These are phyloP conservation scores for Caenorhabditis sp. DNA, from an alignment of 2,888 invertebrate genomes.

Conservation along the genomic window DNA sequence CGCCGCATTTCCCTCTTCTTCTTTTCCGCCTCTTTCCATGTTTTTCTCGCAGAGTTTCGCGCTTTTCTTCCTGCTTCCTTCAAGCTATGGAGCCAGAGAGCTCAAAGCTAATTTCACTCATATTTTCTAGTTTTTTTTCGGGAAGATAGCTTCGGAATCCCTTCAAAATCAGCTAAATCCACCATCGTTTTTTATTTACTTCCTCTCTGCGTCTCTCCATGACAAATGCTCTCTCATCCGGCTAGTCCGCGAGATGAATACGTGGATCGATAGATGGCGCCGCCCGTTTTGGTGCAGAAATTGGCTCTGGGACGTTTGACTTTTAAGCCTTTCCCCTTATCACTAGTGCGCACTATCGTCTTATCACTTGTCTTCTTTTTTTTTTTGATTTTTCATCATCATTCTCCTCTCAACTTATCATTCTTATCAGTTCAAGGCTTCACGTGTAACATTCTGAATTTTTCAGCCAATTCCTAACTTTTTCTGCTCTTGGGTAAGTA, in stretches of 20 bases:
- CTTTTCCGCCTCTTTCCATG: not conserved
- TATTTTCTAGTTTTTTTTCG: not conserved
- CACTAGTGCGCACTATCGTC: not conserved
- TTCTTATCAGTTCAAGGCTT: slow-evolving; percentile 10
- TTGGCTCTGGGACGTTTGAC: too few relatives aligned
- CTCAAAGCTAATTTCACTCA: too few relatives aligned
- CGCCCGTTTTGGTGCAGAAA: slow-evolving; percentile 26
- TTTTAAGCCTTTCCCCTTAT: not conserved
- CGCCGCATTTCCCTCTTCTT: slow-evolving; percentile 1
- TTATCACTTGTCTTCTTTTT: slow-evolving; percentile 20
- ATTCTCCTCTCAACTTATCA: slow-evolving; percentile 9
- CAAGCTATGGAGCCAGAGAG: too few relatives aligned
- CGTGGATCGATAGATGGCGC: slow-evolving; percentile 45
- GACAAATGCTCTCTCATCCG: slow-evolving; percentile 1
- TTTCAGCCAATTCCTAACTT: slow-evolving; percentile 1
- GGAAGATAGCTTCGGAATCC: too few relatives aligned
- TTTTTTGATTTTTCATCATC: slow-evolving; percentile 1
- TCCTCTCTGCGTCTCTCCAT: slow-evolving; percentile 22
- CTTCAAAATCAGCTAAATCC: too few relatives aligned
- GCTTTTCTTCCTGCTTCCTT: not conserved
- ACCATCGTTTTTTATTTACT: too few relatives aligned
- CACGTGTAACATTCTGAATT: slow-evolving; percentile 26
- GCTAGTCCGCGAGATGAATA: slow-evolving; percentile 28
- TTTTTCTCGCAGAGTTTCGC: not conserved
- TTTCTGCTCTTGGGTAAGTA: slow-evolving; percentile 25